A percentile compares a stretch with the other conserved stretches of the same genome.
These are phyloP conservation scores for Beris chalybata DNA, from an alignment of 2,888 invertebrate genomes.

Conservation along the genomic window DNA sequence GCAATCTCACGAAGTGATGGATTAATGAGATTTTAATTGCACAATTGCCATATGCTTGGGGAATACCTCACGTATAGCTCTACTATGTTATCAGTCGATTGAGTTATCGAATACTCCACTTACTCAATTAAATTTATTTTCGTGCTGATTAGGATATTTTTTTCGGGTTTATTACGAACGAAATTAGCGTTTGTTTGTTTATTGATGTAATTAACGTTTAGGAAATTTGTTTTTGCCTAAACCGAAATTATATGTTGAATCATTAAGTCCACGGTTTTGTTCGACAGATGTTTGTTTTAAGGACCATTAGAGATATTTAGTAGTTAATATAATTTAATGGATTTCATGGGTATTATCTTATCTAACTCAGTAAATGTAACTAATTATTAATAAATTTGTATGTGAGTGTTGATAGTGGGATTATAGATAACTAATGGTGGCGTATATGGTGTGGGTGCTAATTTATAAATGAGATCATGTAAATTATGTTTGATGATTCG, in stretches of 20 bases:
- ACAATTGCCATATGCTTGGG: constrained; percentile 11
- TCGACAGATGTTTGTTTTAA: constrained; percentile 27
- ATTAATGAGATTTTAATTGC: constrained; percentile 32
- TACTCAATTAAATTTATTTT: constrained; percentile 29
- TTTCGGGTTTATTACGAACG: background rate
- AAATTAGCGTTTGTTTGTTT: constrained; percentile 21
- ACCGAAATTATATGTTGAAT: no score
- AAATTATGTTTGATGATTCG: no score
- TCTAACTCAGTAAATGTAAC: no score
- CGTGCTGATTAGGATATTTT: constrained; percentile 19
- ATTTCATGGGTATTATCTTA: constrained; percentile 6
- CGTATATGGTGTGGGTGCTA: no score
- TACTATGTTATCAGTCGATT: no score
- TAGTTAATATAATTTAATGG: constrained; percentile 32
- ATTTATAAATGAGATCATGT: no score
- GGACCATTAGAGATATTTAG: constrained; percentile 23
- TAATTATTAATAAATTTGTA: no score
- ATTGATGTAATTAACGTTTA: constrained; percentile 23
- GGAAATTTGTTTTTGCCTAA: constrained; percentile 6
- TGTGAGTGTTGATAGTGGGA: no score
- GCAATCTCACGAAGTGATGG: constrained; percentile 22
- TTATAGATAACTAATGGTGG: no score
- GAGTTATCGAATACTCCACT: constrained; percentile 3
- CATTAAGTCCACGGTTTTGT: constrained; percentile 10
- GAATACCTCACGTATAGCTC: no score